These are phyloP conservation scores for Myiotriccus ornatus DNA, from an alignment of 2,797 vertebrate species.

Conservation along the genomic window DNA sequence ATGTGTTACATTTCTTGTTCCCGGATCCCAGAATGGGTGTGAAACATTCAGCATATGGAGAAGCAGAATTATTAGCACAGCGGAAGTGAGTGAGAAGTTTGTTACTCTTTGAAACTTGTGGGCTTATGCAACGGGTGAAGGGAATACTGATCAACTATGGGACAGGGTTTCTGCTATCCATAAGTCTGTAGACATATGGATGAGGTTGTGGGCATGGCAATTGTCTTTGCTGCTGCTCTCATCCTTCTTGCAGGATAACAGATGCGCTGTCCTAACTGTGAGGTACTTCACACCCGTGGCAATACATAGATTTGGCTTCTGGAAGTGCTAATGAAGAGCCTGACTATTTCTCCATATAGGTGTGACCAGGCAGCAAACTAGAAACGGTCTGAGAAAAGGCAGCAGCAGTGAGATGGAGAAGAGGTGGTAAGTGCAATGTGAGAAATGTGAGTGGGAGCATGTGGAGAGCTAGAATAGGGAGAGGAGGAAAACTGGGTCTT, in stretches of 20 bases:
- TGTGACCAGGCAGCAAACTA: not conserved
- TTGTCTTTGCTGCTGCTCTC: not conserved
- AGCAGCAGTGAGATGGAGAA: not conserved
- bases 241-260: not conserved
- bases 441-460: not conserved
- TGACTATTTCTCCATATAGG: not conserved
- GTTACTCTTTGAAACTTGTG: not conserved
- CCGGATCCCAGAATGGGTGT: slow-evolving; percentile 10
- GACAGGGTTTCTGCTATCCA: not conserved
- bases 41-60: slow-evolving; percentile 40
- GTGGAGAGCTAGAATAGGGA: not conserved
- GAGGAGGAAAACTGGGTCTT: not conserved
- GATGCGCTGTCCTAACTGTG: not conserved
- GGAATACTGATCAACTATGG: not conserved
- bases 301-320: not conserved
- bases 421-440: not conserved
- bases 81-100: not conserved
- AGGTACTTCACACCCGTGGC: not conserved
- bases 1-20: slow-evolving; percentile 16
- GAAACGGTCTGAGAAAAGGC: not conserved
- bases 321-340: not conserved
- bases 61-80: slow-evolving; percentile 44
- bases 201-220: not conserved
- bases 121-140: not conserved
- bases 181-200: not conserved